Percentiles rank a stretch among this genome's conserved stretches.
phyloP scores from a whole-genome alignment of 2,113 vertebrate species.

The Camelus dromedarius region DNA sequence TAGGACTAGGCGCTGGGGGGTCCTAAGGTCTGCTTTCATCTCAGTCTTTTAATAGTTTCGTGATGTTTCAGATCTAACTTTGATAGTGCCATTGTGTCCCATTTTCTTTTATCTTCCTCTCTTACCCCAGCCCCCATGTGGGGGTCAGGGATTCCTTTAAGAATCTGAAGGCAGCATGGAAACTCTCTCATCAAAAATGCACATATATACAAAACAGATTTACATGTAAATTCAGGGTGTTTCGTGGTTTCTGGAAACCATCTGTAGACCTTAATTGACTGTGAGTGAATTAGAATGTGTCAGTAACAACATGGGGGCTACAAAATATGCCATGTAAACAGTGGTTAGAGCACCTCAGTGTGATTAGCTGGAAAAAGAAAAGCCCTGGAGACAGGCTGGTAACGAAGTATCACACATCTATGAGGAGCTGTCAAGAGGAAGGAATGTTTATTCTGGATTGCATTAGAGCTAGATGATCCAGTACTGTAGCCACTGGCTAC shows the following conservation, averaged over 20 bases:
- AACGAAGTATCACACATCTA: background rate
- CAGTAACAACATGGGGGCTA: background rate
- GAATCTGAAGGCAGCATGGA: conserved; percentile 18
- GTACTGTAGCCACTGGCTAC: background rate
- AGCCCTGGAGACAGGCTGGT: background rate
- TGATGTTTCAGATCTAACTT: conserved; percentile 60
- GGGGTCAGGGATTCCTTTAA: conserved; percentile 34
- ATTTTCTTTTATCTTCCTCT: conserved; percentile 56
- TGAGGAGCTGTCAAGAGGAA: background rate
- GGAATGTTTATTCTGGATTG: background rate
- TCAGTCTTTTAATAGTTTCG: conserved; percentile 30
- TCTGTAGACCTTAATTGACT: background rate
- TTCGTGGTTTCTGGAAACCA: conserved; percentile 19
- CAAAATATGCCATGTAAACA: background rate
- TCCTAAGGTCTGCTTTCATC: conserved; percentile 60
- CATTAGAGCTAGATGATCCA: background rate
- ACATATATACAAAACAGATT: background rate
- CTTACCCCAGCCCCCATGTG: background rate
- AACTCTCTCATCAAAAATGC: background rate
- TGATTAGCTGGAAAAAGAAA: background rate
- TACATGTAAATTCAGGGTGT: background rate
- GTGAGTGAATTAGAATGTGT: background rate
- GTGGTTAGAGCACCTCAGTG: background rate
- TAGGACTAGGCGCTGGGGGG: background rate
- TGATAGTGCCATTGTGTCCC: conserved; percentile 1